These are phyloP conservation scores for Brachystomella parvula DNA, from an alignment of 1,140 invertebrate species.

Conservation along the genomic window DNA sequence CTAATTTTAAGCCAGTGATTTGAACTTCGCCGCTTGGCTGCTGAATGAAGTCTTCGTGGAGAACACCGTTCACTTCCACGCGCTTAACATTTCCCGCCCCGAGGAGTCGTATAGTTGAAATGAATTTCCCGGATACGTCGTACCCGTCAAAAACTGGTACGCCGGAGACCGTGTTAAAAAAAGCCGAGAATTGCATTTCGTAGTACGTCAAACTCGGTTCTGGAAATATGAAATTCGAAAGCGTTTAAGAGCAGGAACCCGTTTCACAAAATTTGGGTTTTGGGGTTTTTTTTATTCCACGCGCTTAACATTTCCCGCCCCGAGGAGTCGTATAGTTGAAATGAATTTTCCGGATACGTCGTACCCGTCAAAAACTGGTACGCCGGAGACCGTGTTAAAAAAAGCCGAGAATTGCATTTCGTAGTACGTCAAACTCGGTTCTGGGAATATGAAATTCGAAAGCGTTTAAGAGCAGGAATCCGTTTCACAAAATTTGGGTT, in stretches of 20 bases:
- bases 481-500: not conserved
- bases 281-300: not conserved
- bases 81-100: conserved; percentile 18
- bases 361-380: conserved; percentile 15
- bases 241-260: not conserved
- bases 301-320: conserved; percentile 14
- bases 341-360: conserved; percentile 17
- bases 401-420: not conserved
- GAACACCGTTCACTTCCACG: conserved; percentile 18
- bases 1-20: conserved; percentile 4
- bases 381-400: not conserved
- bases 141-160: conserved; percentile 14
- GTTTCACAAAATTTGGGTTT: too few species aligned
- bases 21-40: conserved; percentile 4
- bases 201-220: conserved; percentile 15
- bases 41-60: conserved; percentile 11
- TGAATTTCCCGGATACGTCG: conserved; percentile 13
- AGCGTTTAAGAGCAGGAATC: not conserved
- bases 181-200: not conserved
- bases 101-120: conserved; percentile 23
- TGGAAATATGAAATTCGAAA: conserved; percentile 16
- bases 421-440: conserved; percentile 14
- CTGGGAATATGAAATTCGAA: conserved; percentile 15
- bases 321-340: conserved; percentile 22
- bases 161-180: not conserved